Percentiles rank a stretch among this genome's conserved stretches.
Conservation (phyloP, 37 sponge, comb jelly and placozoan species). For the Aphrocallistes beatrix region DNA sequence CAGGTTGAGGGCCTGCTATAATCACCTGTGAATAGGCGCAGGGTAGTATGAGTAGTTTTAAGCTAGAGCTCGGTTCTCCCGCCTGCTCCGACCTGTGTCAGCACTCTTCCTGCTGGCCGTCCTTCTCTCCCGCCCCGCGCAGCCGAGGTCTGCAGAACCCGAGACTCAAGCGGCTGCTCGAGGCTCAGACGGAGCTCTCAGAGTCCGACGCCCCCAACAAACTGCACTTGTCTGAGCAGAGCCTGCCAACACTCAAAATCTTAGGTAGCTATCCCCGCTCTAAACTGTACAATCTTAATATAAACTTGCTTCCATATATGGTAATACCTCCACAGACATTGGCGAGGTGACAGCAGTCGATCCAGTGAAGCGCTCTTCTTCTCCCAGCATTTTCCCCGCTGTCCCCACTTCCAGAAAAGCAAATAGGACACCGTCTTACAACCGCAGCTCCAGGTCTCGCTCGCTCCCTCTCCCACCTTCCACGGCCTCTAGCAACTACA, state of each 20-base stretch:
- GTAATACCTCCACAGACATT: background rate
- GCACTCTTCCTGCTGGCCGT: background rate
- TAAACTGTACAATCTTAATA: background rate
- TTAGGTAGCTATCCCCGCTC: background rate
- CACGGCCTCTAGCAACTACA: background rate
- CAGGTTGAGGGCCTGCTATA: too few species aligned
- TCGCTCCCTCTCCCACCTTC: too few species aligned
- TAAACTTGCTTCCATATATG: background rate
- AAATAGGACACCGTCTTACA: background rate
- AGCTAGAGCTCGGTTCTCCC: background rate
- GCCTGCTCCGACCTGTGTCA: slow-evolving; percentile 10
- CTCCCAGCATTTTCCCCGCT: background rate
- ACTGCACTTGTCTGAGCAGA: background rate
- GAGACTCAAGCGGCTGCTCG: background rate
- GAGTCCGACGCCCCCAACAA: background rate
- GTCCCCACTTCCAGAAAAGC: background rate
- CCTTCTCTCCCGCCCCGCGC: background rate
- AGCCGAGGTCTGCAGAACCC: background rate
- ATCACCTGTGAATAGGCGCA: too few species aligned
- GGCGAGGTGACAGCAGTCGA: background rate
- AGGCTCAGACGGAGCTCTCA: background rate
- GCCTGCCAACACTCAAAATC: background rate
- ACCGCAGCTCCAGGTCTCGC: background rate
- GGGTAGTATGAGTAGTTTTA: background rate
- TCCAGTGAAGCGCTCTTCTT: background rate